Evolutionary conservation across 2,113 vertebrate species (phyloP).

Genomic region (Pimephales promelas): DNA sequence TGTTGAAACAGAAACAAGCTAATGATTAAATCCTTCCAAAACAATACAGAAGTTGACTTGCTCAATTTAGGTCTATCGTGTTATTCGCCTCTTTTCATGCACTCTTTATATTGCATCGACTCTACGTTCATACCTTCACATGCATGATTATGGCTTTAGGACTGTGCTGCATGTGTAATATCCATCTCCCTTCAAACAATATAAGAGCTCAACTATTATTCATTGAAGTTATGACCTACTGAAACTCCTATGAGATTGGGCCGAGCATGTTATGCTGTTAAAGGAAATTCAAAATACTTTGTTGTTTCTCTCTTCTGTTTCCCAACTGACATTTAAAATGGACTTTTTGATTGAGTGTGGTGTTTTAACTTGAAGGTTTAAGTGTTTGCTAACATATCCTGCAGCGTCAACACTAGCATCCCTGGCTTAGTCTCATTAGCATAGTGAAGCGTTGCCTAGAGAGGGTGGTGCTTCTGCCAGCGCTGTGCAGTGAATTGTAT

Average conservation of each 20-base stretch:
- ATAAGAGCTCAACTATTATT: conserved; percentile 41
- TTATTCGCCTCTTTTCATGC: neutral
- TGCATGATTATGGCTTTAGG: conserved; percentile 3
- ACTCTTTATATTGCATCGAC: neutral
- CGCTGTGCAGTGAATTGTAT: conserved; percentile 47
- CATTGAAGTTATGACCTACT: conserved; percentile 38
- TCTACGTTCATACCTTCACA: neutral
- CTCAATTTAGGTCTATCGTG: neutral
- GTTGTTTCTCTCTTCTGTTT: conserved; percentile 49
- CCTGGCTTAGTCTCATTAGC: conserved; percentile 70
- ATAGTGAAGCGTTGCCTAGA: conserved; percentile 71
- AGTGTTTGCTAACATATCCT: conserved; percentile 66
- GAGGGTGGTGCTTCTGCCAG: conserved; percentile 58
- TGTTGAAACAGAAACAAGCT: neutral
- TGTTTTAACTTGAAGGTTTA: conserved; percentile 66
- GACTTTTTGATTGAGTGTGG: conserved; percentile 59
- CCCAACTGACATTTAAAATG: conserved; percentile 64
- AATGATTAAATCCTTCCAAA: neutral
- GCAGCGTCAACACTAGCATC: conserved; percentile 71
- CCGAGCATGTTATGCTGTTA: conserved; percentile 28
- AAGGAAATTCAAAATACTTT: conserved; percentile 56
- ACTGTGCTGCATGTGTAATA: neutral
- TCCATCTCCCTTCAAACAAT: conserved; percentile 23
- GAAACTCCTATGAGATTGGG: conserved; percentile 32
- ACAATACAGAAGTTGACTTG: neutral